A percentile compares a stretch with the other conserved stretches of the same genome.
Conservation (phyloP, 2,797 vertebrate species). For the Lepilemur ruficaudatus region DNA sequence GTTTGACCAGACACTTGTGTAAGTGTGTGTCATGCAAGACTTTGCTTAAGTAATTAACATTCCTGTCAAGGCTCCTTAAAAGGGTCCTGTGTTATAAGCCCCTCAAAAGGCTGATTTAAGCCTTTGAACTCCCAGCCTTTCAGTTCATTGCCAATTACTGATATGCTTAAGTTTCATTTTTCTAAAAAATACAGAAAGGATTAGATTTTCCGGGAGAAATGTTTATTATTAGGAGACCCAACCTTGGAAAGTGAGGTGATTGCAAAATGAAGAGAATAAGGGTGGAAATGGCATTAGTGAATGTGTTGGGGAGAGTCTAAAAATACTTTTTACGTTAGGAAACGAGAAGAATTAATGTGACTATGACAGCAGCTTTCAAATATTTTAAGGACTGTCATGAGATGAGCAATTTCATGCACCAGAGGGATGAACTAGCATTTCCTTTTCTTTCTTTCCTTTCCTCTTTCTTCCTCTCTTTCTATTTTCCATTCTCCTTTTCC, state of each 20-base stretch:
- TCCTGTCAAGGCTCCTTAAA: constrained; percentile 72
- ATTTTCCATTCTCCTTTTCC: not conserved
- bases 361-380: not conserved
- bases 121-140: constrained; percentile 71
- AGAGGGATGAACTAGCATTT: not conserved
- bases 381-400: not conserved
- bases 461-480: no score
- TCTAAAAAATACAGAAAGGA: constrained; percentile 47
- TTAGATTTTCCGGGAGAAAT: constrained; percentile 48
- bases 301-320: not conserved
- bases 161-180: constrained; percentile 66
- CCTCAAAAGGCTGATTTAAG: constrained; percentile 64
- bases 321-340: constrained; percentile 26
- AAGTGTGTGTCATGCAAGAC: constrained; percentile 49
- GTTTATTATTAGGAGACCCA: constrained; percentile 70
- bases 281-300: not conserved
- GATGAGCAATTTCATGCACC: not conserved
- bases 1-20: constrained; percentile 67
- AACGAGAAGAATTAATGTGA: not conserved
- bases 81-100: constrained; percentile 59
- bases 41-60: constrained; percentile 80
- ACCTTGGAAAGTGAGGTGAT: constrained; percentile 38
- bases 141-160: constrained; percentile 58
- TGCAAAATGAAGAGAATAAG: constrained; percentile 50
- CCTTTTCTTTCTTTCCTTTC: not conserved